Conservation (phyloP, 2,797 vertebrate genomes). For the Cyprinella venusta region DNA sequence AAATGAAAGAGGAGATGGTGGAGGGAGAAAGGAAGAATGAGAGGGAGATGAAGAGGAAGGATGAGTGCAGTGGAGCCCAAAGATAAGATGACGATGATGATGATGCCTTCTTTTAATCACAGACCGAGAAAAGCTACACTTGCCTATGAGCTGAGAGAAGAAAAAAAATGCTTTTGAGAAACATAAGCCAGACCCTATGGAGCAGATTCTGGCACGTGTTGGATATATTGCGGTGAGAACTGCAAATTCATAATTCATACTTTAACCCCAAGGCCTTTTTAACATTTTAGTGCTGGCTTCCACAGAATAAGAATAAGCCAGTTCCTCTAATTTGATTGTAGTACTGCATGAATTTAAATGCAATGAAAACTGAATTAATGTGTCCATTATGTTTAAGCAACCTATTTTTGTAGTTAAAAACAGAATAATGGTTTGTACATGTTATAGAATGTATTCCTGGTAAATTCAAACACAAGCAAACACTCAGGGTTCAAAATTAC, state of each 20-base stretch:
- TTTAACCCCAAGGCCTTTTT: conserved; percentile 18
- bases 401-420: conserved; percentile 2
- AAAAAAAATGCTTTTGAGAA: conserved; percentile 12
- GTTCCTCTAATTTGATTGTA: conserved; percentile 30
- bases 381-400: conserved; percentile 20
- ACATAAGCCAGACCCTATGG: conserved; percentile 4
- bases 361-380: conserved; percentile 15
- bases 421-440: background rate
- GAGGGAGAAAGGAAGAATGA: conserved; percentile 53
- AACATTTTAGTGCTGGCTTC: conserved; percentile 37
- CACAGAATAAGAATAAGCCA: conserved; percentile 1
- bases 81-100: conserved; percentile 36
- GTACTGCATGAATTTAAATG: conserved; percentile 13
- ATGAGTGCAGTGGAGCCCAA: conserved; percentile 60
- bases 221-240: conserved; percentile 12
- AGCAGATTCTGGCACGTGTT: conserved; percentile 13
- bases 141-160: background rate
- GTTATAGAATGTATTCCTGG: background rate
- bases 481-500: background rate
- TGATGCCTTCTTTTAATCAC: conserved; percentile 35
- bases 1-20: conserved; percentile 67
- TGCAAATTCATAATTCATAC: conserved; percentile 29
- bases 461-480: background rate
- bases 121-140: conserved; percentile 15
- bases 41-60: conserved; percentile 62